These are phyloP conservation scores for Amitus sp. DNA, from an alignment of 2,888 invertebrate genomes.

Conservation along the genomic window DNA sequence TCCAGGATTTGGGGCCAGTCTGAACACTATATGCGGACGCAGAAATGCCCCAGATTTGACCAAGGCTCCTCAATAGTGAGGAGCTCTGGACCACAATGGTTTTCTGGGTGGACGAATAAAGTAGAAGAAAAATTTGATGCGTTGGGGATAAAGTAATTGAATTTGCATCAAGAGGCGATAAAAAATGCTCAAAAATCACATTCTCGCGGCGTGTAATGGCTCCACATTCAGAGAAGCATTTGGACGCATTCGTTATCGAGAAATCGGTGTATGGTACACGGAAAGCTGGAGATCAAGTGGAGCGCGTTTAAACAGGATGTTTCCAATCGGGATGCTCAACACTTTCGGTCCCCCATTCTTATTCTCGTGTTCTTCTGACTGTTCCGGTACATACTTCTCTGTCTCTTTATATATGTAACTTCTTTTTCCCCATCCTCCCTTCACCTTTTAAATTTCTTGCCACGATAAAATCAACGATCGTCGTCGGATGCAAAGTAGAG, in stretches of 20 bases:
- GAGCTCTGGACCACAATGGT: too few relatives aligned
- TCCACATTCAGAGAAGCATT: slow-evolving; percentile 22
- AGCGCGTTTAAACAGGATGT: slow-evolving; percentile 43
- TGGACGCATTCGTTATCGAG: slow-evolving; percentile 5
- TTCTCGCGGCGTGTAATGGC: slow-evolving; percentile 31
- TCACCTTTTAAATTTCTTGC: not conserved
- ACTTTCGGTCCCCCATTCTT: slow-evolving; percentile 38
- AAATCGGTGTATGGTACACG: slow-evolving; percentile 12
- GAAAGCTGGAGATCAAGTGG: slow-evolving; percentile 17
- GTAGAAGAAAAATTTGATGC: too few relatives aligned
- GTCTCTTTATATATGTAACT: slow-evolving; percentile 4
- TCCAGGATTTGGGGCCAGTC: too few relatives aligned
- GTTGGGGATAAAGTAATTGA: too few relatives aligned
- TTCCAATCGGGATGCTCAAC: slow-evolving; percentile 48
- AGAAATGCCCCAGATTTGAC: too few relatives aligned
- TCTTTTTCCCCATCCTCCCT: too few relatives aligned
- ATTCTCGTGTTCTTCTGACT: slow-evolving; percentile 8
- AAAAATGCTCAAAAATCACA: slow-evolving; percentile 24
- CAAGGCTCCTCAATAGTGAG: too few relatives aligned
- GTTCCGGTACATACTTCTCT: slow-evolving; percentile 3
- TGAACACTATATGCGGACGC: too few relatives aligned
- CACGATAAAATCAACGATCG: slow-evolving; percentile 29
- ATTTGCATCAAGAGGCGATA: too few relatives aligned
- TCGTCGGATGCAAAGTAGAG: slow-evolving; percentile 19
- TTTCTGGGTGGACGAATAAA: too few relatives aligned